Evolutionary conservation across 2,797 vertebrate genomes (phyloP).

Genomic region (Coluber constrictor): DNA sequence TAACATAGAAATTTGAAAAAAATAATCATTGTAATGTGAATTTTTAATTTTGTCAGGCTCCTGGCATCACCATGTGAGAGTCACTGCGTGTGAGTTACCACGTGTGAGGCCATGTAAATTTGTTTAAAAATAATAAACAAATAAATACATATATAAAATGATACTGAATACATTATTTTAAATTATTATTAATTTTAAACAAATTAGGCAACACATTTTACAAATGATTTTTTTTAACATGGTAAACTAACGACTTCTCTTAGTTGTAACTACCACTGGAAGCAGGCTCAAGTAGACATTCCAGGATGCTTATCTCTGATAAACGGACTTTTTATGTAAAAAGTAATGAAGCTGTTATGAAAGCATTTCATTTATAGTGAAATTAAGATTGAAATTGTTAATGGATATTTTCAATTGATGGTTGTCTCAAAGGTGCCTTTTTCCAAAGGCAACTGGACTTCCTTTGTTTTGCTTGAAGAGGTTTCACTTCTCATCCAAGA

Average conservation of each 20-base stretch:
- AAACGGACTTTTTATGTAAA: background rate
- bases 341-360: background rate
- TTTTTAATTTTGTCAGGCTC: background rate
- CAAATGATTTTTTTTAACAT: background rate
- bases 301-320: background rate
- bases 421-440: background rate
- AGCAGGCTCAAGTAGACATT: background rate
- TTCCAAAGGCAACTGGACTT: background rate
- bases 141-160: background rate
- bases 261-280: background rate
- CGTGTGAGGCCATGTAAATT: background rate
- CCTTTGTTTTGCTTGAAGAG: background rate
- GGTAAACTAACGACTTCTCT: background rate
- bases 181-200: too few species aligned
- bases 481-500: background rate
- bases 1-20: background rate
- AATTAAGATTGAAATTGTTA: background rate
- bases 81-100: background rate
- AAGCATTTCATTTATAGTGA: background rate
- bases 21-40: background rate
- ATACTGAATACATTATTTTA: background rate
- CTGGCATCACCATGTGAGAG: background rate
- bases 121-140: background rate
- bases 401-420: background rate
- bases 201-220: background rate